Percentiles rank a stretch among this genome's conserved stretches.
Evolutionary conservation across 35 echinoderm and acorn worm species (phyloP).

Genomic region (Lytechinus pictus): DNA sequence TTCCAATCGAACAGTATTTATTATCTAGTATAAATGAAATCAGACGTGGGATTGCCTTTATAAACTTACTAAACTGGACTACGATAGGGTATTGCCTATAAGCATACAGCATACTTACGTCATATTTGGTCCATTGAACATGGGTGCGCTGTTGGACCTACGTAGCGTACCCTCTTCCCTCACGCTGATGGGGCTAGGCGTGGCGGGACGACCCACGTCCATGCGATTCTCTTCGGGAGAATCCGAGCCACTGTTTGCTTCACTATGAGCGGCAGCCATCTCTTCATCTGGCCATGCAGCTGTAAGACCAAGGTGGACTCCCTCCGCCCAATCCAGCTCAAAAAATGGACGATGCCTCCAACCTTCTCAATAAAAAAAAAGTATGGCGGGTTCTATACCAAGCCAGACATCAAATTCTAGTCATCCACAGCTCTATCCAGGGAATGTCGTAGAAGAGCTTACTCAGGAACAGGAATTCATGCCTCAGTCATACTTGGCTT

Average conservation of each 20-base stretch:
- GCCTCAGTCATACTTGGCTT: background rate
- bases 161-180: conserved; percentile 70
- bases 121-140: conserved; percentile 97
- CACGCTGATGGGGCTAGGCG: conserved; percentile 23
- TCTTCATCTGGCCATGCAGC: conserved; percentile 43
- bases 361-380: background rate
- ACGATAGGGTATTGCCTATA: no score
- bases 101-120: conserved; percentile 51
- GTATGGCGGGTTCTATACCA: background rate
- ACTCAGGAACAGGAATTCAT: background rate
- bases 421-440: background rate
- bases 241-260: conserved; percentile 8
- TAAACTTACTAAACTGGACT: no score
- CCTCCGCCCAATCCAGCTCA: conserved; percentile 39
- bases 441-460: background rate
- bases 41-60: no score
- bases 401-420: background rate
- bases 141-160: conserved; percentile 94
- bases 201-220: conserved; percentile 34
- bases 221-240: conserved; percentile 45
- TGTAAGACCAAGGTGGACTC: background rate
- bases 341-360: background rate
- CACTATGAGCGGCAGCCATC: conserved; percentile 41
- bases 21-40: no score
- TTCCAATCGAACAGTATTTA: no score